Evolutionary conservation across 1,140 invertebrate genomes (phyloP).

Genomic region (Papilio aristodemus): DNA sequence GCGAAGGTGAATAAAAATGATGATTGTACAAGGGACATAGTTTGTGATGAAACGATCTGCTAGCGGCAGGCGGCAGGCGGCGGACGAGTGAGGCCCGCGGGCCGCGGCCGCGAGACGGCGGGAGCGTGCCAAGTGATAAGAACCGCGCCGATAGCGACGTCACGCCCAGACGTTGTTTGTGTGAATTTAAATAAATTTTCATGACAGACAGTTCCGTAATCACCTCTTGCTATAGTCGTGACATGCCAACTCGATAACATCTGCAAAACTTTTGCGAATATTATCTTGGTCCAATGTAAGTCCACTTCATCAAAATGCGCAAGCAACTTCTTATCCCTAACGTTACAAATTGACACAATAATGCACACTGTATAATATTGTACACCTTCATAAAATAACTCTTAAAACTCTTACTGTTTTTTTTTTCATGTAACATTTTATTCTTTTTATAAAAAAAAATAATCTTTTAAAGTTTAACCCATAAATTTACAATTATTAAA

Average conservation of each 20-base stretch:
- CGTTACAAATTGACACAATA: background rate
- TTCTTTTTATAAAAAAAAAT: too few relatives aligned
- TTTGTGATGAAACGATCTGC: conserved; percentile 55
- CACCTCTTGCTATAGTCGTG: conserved; percentile 72
- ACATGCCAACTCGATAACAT: conserved; percentile 68
- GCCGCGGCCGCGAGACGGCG: conserved; percentile 68
- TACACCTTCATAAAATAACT: too few relatives aligned
- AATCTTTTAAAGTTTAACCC: too few relatives aligned
- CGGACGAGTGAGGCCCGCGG: conserved; percentile 58
- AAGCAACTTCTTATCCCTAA: background rate
- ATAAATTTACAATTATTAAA: too few relatives aligned
- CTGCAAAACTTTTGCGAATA: conserved; percentile 45
- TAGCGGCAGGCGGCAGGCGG: conserved; percentile 35
- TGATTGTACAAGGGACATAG: conserved; percentile 44
- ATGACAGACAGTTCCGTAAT: conserved; percentile 80
- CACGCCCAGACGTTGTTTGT: conserved; percentile 80
- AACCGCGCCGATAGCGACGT: conserved; percentile 78
- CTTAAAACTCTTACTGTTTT: too few relatives aligned
- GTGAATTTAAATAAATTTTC: conserved; percentile 81
- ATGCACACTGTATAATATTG: too few relatives aligned
- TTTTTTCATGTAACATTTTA: too few relatives aligned
- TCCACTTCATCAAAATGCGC: conserved; percentile 9
- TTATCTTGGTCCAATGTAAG: conserved; percentile 35
- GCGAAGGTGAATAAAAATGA: conserved; percentile 39
- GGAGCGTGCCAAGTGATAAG: conserved; percentile 79